Conservation (phyloP, 2,797 vertebrate species). For the Thaleichthys pacificus region DNA sequence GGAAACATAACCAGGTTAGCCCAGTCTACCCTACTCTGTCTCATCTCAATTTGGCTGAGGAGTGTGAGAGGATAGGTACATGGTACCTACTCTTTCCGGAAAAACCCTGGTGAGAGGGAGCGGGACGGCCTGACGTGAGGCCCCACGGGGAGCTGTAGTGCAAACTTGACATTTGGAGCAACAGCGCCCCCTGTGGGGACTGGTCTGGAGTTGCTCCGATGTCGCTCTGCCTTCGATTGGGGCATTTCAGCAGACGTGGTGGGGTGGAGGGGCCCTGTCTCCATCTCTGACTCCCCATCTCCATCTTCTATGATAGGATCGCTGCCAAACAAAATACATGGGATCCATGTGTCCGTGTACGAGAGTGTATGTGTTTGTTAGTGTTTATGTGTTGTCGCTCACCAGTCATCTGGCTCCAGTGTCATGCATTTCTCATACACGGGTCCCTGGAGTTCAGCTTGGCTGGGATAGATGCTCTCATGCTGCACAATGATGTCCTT, state of each 20-base stretch:
- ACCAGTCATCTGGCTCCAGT: slow-evolving; percentile 76
- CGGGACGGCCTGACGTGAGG: slow-evolving; percentile 40
- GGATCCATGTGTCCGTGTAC: not conserved
- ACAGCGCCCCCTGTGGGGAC: slow-evolving; percentile 45
- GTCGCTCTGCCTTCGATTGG: slow-evolving; percentile 47
- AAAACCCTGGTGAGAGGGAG: slow-evolving; percentile 55
- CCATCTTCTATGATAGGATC: slow-evolving; percentile 71
- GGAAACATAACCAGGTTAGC: no score
- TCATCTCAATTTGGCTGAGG: not conserved
- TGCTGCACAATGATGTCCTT: slow-evolving; percentile 82
- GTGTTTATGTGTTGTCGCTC: slow-evolving; percentile 23
- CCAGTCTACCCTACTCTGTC: no score
- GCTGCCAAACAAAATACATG: slow-evolving; percentile 44
- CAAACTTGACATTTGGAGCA: slow-evolving; percentile 44
- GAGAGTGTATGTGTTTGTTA: not conserved
- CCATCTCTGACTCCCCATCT: slow-evolving; percentile 66
- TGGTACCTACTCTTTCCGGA: slow-evolving; percentile 62
- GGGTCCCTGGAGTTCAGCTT: slow-evolving; percentile 71
- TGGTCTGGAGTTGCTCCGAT: slow-evolving; percentile 37
- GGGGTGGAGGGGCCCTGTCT: slow-evolving; percentile 40
- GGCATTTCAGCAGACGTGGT: slow-evolving; percentile 46
- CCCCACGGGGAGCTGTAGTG: slow-evolving; percentile 57
- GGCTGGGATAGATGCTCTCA: slow-evolving; percentile 77
- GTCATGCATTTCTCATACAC: slow-evolving; percentile 89
- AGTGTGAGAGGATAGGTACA: not conserved